These are phyloP conservation scores for Pelmatolapia mariae DNA, from an alignment of 2,113 vertebrate genomes.

Conservation along the genomic window DNA sequence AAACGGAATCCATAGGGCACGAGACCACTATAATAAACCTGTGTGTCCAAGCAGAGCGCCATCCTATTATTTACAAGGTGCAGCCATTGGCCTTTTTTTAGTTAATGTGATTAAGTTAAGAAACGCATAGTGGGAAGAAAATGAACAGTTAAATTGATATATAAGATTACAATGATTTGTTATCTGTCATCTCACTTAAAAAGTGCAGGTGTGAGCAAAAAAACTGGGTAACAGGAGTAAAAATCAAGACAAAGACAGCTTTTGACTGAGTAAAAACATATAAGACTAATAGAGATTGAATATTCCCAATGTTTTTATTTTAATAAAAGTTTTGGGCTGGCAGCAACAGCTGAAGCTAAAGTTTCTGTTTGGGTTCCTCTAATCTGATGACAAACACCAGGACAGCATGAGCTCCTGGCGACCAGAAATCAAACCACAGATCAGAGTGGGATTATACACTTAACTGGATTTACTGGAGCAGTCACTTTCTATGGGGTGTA, in stretches of 20 bases:
- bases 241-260: neutral
- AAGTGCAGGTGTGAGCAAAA: neutral
- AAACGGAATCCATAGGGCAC: conserved; percentile 1
- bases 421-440: neutral
- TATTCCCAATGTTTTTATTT: neutral
- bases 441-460: neutral
- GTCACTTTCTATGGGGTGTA: neutral
- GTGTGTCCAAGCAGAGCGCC: neutral
- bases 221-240: neutral
- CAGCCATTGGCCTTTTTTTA: neutral
- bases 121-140: neutral
- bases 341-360: neutral
- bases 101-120: neutral
- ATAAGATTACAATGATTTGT: neutral
- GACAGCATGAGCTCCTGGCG: neutral
- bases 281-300: neutral
- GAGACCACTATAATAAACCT: conserved; percentile 25
- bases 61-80: neutral
- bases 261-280: neutral
- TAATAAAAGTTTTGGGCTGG: neutral
- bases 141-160: neutral
- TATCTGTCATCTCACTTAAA: neutral
- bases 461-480: neutral
- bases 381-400: neutral
- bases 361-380: neutral